Evolutionary conservation across 2,888 invertebrate genomes (phyloP), one percentile per base, ranked within the genome.

Genomic region (Argyra leucocephala): DNA sequence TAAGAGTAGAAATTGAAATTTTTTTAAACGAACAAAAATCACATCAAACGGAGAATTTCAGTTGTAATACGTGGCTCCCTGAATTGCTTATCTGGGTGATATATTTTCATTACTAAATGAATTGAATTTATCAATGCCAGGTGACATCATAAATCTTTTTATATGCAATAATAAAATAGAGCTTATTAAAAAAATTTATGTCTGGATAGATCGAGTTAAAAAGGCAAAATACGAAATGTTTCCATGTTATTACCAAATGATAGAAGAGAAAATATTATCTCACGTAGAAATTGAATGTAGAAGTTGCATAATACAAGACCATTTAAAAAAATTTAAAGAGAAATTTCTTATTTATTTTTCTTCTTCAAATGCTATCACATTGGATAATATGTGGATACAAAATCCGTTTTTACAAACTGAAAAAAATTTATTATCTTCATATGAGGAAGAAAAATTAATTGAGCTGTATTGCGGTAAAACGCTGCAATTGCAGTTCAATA

Each of bases 401-500:
- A 58, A 63, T 58, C n/a, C n/a, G n/a, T n/a, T n/a, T n/a, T n/a
- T n/a, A n/a, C 21, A 63, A 59, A 31, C 15, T 22, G 58, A 63
- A 58, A 24, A 15, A 31, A 58, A 63, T 58, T 31, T 58, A 31
- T 58, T 58, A 58, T 58, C 58, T 31, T 18, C 57, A 58, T 57
- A 4, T 21, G 58, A 63, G 36, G 26, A 31, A 63, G 26, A 58
- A 63, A 57, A 63, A 36, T 31, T 57, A 48, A 70, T 70, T 67
- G 69, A 71, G 67, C 65, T 71, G 61, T 69, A 68, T 66, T 69
- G 67, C 67, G 69, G 69, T 64, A 67, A 66, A 65, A 69, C 65
- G 66, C 67, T 71, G 62, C 66, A 69, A 66, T 66, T 66, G 37
- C 66, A 69, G 68, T 69, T 66, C 23, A 60, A 63, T 60, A 69